A percentile compares a stretch with the other conserved stretches of the same genome.
These are phyloP conservation scores for Reticulitermes lucifugus DNA, from an alignment of 2,888 invertebrate genomes.

Conservation along the genomic window DNA sequence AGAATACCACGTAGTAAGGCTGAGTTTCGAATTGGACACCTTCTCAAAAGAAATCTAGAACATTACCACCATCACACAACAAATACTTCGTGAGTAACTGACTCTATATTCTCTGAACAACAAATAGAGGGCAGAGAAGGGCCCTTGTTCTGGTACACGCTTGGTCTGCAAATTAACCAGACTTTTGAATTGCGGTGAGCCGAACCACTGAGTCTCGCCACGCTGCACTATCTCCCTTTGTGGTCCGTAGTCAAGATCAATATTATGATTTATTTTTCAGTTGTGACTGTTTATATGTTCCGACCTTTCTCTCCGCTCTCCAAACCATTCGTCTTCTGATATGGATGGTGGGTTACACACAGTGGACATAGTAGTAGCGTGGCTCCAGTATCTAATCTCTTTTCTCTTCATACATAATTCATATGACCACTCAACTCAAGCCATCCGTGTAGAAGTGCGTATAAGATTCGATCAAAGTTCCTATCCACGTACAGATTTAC, in stretches of 20 bases:
- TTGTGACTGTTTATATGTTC: constrained; percentile 36
- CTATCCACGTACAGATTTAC: not conserved
- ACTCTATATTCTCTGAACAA: no score
- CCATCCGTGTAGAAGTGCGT: constrained; percentile 12
- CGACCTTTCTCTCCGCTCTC: not conserved
- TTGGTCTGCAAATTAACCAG: not conserved
- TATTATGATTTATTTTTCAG: constrained; percentile 26
- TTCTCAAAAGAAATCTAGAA: no score
- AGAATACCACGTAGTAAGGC: no score
- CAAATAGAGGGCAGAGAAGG: no score
- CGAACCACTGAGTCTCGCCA: not conserved
- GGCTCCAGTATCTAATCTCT: not conserved
- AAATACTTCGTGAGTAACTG: no score
- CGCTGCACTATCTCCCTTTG: not conserved
- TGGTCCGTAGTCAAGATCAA: not conserved
- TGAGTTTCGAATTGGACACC: no score
- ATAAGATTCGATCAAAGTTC: constrained; percentile 16
- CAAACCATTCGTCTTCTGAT: constrained; percentile 21
- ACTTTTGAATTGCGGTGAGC: not conserved
- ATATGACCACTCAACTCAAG: constrained; percentile 25
- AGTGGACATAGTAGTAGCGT: not conserved
- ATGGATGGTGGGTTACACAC: constrained; percentile 6
- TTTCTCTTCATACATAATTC: constrained; percentile 37
- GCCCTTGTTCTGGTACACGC: not conserved
- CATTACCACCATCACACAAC: no score